Conservation (phyloP, 1,140 invertebrate genomes). For the Plutomurus gul region DNA sequence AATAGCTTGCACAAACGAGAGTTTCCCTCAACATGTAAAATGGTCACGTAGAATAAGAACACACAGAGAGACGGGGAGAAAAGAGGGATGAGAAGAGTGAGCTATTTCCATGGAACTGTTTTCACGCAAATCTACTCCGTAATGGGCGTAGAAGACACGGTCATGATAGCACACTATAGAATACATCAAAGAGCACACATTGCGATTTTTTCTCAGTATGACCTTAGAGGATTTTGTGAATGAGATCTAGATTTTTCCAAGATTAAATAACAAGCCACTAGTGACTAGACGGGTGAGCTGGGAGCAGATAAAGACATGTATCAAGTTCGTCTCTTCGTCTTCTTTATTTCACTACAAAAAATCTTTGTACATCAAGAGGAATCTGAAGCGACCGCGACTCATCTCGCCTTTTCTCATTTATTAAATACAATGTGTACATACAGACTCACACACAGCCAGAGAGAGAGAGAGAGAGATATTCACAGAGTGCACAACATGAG, state of each 20-base stretch:
- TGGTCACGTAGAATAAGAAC: no score
- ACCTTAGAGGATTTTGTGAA: constrained; percentile 4
- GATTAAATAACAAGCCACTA: background rate
- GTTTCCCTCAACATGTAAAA: no score
- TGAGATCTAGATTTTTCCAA: background rate
- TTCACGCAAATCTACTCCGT: background rate
- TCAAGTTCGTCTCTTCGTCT: no score
- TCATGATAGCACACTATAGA: background rate
- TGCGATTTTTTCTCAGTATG: background rate
- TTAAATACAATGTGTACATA: background rate
- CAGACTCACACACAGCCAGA: background rate
- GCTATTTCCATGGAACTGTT: background rate
- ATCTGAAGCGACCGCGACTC: no score
- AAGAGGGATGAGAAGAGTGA: background rate
- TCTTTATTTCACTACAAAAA: no score
- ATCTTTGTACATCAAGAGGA: no score
- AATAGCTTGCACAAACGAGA: no score
- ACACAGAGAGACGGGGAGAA: background rate
- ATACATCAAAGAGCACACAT: background rate
- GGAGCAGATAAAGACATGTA: background rate
- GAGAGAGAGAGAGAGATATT: background rate
- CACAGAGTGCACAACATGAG: constrained; percentile 2
- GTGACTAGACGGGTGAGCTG: no score
- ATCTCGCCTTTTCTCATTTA: no score
- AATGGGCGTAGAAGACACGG: constrained; percentile 4